These are phyloP conservation scores for Anthonomus grandis DNA, from an alignment of 1,140 invertebrate species.

Conservation along the genomic window DNA sequence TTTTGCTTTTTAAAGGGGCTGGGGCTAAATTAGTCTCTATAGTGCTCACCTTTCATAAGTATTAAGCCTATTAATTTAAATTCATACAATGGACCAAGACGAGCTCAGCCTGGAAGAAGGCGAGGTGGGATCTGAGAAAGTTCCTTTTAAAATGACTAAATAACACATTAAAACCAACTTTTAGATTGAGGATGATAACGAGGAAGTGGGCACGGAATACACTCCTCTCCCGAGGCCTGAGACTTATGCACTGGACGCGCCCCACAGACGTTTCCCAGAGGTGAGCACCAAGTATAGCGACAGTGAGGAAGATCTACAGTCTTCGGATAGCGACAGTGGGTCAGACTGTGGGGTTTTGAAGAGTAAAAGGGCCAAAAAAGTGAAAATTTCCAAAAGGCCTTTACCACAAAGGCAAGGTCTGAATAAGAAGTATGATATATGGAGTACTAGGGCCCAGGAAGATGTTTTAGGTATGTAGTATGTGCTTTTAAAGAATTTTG, in stretches of 20 bases:
- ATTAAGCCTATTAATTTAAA: no score
- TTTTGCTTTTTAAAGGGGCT: no score
- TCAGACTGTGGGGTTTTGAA: slow-evolving; percentile 46
- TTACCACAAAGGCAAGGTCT: slow-evolving; percentile 25
- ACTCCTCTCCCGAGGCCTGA: slow-evolving; percentile 51
- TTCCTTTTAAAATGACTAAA: slow-evolving; percentile 1
- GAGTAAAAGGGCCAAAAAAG: slow-evolving; percentile 45
- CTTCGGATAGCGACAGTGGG: slow-evolving; percentile 52
- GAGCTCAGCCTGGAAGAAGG: slow-evolving; percentile 45
- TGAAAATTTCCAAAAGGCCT: slow-evolving; percentile 48
- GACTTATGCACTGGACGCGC: slow-evolving; percentile 36
- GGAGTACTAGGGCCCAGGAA: slow-evolving; percentile 60
- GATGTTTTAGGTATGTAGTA: slow-evolving; percentile 47
- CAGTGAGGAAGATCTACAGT: slow-evolving; percentile 50
- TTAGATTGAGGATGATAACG: slow-evolving; percentile 34
- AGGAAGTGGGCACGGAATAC: slow-evolving; percentile 46
- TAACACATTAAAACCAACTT: not conserved
- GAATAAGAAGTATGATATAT: slow-evolving; percentile 60
- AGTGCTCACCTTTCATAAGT: no score
- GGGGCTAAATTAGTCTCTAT: no score
- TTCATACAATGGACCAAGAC: slow-evolving; percentile 24
- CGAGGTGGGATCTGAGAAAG: slow-evolving; percentile 40
- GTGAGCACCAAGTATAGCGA: slow-evolving; percentile 31
- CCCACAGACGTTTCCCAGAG: slow-evolving; percentile 42
- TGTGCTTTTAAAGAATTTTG: not conserved